Conservation (phyloP, 2,888 invertebrate genomes). For the Phytoseiulus persimilis region DNA sequence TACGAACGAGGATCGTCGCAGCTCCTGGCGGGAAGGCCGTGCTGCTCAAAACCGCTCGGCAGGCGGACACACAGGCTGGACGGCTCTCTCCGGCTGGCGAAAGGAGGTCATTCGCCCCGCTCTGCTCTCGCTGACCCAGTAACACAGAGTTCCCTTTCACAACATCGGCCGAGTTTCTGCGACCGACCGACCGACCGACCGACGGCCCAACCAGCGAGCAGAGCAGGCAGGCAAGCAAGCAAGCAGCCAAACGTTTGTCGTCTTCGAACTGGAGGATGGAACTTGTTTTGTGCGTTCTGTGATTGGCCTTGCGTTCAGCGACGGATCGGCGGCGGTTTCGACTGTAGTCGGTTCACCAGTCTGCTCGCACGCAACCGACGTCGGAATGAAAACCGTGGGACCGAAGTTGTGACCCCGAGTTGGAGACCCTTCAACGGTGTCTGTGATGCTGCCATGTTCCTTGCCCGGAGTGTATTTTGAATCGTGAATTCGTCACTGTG, state of each 20-base stretch:
- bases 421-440: neutral
- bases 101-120: slow-evolving; percentile 39
- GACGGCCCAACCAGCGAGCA: neutral
- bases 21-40: neutral
- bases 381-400: neutral
- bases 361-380: neutral
- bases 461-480: neutral
- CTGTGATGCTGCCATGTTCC: neutral
- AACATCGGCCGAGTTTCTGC: neutral
- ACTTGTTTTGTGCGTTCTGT: neutral
- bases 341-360: no score
- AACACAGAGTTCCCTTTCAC: slow-evolving; percentile 31
- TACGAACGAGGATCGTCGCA: neutral
- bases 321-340: neutral
- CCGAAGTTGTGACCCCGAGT: neutral
- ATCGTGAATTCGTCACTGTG: no score
- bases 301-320: neutral
- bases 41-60: neutral
- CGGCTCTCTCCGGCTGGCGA: slow-evolving; percentile 22
- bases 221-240: neutral
- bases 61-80: neutral
- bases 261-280: neutral
- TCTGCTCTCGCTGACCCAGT: slow-evolving; percentile 37
- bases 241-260: neutral
- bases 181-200: neutral